phyloP scores from a whole-genome alignment of 2,797 vertebrate species.

The Tachyglossus aculeatus region DNA sequence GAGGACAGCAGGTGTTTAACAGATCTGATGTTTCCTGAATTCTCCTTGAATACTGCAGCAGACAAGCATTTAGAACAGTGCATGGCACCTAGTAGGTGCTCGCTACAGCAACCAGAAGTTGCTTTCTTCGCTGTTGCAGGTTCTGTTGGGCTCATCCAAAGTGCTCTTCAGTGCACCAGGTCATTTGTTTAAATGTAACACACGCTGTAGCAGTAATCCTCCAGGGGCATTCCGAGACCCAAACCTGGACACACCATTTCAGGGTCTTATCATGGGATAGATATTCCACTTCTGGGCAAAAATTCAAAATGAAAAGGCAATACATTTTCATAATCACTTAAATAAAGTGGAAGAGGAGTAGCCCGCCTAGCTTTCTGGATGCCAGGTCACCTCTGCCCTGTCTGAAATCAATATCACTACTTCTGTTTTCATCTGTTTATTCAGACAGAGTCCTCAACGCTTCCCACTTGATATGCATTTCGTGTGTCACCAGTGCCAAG shows the following conservation, averaged over 20 bases:
- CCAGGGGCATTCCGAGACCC: constrained; percentile 9
- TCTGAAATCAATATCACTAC: background rate
- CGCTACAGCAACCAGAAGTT: background rate
- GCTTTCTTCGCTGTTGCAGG: background rate
- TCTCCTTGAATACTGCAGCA: too few species aligned
- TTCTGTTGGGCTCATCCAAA: background rate
- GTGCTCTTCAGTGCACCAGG: background rate
- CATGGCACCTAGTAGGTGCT: too few species aligned
- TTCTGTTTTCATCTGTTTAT: constrained; percentile 22
- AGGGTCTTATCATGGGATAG: constrained; percentile 40
- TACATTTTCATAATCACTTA: constrained; percentile 22
- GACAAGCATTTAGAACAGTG: too few species aligned
- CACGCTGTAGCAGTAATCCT: constrained; percentile 11
- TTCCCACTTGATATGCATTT: constrained; percentile 41
- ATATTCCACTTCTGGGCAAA: constrained; percentile 24
- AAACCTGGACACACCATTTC: constrained; percentile 22
- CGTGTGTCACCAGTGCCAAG: constrained; percentile 18
- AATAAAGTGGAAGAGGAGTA: constrained; percentile 21
- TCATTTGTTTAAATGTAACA: constrained; percentile 30
- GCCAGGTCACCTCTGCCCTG: constrained; percentile 9
- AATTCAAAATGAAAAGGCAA: constrained; percentile 35
- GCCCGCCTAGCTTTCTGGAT: background rate
- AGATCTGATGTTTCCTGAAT: too few species aligned
- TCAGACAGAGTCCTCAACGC: constrained; percentile 3
- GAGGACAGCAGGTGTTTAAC: too few species aligned